Evolutionary conservation across 2,113 vertebrate species (phyloP), one percentile per base, ranked within the genome.

Genomic region (Salvelinus namaycush): DNA sequence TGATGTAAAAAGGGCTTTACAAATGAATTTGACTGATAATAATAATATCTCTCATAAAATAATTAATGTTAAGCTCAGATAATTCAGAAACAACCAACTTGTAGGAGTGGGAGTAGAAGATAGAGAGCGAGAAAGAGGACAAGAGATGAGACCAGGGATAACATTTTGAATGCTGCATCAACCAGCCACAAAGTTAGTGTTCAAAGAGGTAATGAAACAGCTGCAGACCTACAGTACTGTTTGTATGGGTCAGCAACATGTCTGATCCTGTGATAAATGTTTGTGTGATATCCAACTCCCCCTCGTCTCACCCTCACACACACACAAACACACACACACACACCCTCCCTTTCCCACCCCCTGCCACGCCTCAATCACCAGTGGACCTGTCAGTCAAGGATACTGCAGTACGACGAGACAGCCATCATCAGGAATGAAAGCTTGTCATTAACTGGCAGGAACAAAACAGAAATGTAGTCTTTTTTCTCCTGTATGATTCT

Each of bases 201-300:
- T 20, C 26, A 27, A 20, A 49, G 34, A 73, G 7, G 5, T 62
- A 44, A 9, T 69, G 67, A 24, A 49, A 70, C 16, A 64, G 12
- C 22, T 14, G 20, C 20, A 14, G 57, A 59, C 20, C 8, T 39
- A 57, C 34, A 34, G 34, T 34, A 34, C 51, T 54, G 3, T 54
- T 13, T 54, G 51, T 54, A 31, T 72, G 72, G 51, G 22, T 44
- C 20, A 44, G 49, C 59, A 44, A 34, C 3, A 71, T 44, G 9
- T 44, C 67, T 68, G 29, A 68, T 26, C 49, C 68, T 69, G 6
- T 59, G 54, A 72, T 70, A 39, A 39, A 18, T 72, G 24, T 27
- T 4, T 24, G n/a, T 72, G 26, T 72, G 51, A 72, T 31, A 20
- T 49, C 71, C 27, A 73, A n/a, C 71, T 59, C 71, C 51, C 20